phyloP scores from a whole-genome alignment of 2,888 invertebrate species.

The Drosophila melanosoma region DNA sequence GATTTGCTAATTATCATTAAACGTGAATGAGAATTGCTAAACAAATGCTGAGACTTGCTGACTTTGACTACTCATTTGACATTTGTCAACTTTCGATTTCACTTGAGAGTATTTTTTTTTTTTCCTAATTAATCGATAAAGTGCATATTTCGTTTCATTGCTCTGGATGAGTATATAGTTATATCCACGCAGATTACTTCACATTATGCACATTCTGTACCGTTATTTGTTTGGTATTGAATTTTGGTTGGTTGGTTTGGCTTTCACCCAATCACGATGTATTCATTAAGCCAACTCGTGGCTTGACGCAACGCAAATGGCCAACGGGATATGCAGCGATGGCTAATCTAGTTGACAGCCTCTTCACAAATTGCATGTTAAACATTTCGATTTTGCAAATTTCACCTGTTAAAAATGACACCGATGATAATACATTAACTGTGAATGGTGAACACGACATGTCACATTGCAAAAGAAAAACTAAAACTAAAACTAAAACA shows the following conservation, averaged over 20 bases:
- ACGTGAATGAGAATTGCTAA: conserved; percentile 47
- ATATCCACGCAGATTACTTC: background rate
- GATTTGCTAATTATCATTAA: conserved; percentile 58
- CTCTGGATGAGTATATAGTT: background rate
- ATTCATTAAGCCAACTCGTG: conserved; percentile 30
- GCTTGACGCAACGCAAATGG: conserved; percentile 36
- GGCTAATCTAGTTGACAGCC: conserved; percentile 10
- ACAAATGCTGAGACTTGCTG: conserved; percentile 29
- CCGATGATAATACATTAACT: conserved; percentile 9
- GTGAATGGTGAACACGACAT: background rate
- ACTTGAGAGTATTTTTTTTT: conserved; percentile 26
- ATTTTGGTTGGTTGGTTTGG: conserved; percentile 8
- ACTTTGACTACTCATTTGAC: conserved; percentile 7
- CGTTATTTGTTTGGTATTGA: conserved; percentile 13
- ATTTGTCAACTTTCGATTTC: conserved; percentile 70
- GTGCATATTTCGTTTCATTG: background rate
- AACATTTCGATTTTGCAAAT: conserved; percentile 22
- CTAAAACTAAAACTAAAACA: background rate
- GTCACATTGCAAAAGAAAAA: background rate
- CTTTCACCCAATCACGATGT: conserved; percentile 40
- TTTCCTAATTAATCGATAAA: conserved; percentile 13
- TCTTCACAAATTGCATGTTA: conserved; percentile 27
- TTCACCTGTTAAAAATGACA: conserved; percentile 25
- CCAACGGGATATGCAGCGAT: conserved; percentile 14
- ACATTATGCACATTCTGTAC: conserved; percentile 19